Evolutionary conservation across 2,888 invertebrate species (phyloP), one percentile per base, ranked within the genome.

Genomic region (Ectobius pallidus): DNA sequence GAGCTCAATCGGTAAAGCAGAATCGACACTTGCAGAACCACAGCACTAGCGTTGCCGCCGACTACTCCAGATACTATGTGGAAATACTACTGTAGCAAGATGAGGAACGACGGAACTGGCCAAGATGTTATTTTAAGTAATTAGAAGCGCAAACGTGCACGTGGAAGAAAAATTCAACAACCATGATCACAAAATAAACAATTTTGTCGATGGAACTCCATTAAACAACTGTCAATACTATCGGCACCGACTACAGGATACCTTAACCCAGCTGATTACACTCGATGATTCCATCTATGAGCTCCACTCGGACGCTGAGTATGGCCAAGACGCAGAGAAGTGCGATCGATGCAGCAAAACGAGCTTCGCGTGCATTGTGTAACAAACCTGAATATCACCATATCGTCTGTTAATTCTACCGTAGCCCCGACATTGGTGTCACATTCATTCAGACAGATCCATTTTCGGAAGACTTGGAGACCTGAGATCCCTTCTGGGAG

Each of bases 401-500:
- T 32, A 18, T 2, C 30, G 22, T 4, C 1, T 27, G 1, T 30
- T 11, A 16, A 27, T 25, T 1, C 27, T 2, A 14, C 58, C 3
- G 27, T 27, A 9, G 6, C 25, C 2, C 55, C 20, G 11, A 2
- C 32, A 20, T 22, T 20, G 3, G 30, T 25, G 6, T 25, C 22
- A 4, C 44, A 4, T 0, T 22, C 9, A 65, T 65, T 2, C 39
- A 65, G 30, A 7, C 20, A 18, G 27, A 65, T 9, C 42, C 65
- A 2, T 65, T 65, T 44, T 42, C 14, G 3, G 42, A 22, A 3
- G 2, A 65, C 27, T 4, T 42, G 4, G 44, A 68, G 20, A 39
- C 18, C 7, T 68, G 68, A 18, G n/a, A 27, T 0, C 46, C n/a
- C 7, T 49, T 52, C 11, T 49, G 68, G 68, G 52, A 68, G 30